Evolutionary conservation across 2,888 invertebrate genomes (phyloP).

Genomic region (Phaonia tiefii): DNA sequence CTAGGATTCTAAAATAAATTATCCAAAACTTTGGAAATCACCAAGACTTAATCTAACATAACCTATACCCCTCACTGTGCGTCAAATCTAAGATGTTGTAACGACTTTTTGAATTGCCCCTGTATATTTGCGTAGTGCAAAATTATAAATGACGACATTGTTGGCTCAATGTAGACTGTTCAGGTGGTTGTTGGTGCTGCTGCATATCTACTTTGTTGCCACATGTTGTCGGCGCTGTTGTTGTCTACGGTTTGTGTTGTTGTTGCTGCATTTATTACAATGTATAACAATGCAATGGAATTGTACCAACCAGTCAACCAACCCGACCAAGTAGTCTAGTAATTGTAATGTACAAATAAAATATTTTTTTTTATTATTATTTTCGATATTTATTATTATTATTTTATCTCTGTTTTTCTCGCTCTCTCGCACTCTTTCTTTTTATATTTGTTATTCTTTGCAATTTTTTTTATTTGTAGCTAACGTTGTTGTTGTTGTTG

Average conservation of each 20-base stretch:
- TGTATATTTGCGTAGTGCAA: too few relatives aligned
- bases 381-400: conserved; percentile 57
- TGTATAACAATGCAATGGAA: neutral
- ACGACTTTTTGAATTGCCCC: too few relatives aligned
- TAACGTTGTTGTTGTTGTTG: conserved; percentile 35
- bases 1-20: too few relatives aligned
- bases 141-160: neutral
- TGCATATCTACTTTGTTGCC: conserved; percentile 57
- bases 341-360: conserved; percentile 58
- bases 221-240: conserved; percentile 28
- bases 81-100: too few relatives aligned
- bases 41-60: too few relatives aligned
- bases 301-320: neutral
- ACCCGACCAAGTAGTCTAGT: conserved; percentile 1
- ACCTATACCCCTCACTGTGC: too few relatives aligned
- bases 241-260: conserved; percentile 7
- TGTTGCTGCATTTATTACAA: neutral
- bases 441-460: conserved; percentile 22
- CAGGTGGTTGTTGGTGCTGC: conserved; percentile 37
- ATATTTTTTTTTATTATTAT: conserved; percentile 75
- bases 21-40: too few relatives aligned
- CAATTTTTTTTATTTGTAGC: conserved; percentile 43
- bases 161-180: neutral
- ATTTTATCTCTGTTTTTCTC: conserved; percentile 42
- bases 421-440: too few relatives aligned